phyloP scores from a whole-genome alignment of 2,797 vertebrate genomes.

The Pempheris klunzingeri region DNA sequence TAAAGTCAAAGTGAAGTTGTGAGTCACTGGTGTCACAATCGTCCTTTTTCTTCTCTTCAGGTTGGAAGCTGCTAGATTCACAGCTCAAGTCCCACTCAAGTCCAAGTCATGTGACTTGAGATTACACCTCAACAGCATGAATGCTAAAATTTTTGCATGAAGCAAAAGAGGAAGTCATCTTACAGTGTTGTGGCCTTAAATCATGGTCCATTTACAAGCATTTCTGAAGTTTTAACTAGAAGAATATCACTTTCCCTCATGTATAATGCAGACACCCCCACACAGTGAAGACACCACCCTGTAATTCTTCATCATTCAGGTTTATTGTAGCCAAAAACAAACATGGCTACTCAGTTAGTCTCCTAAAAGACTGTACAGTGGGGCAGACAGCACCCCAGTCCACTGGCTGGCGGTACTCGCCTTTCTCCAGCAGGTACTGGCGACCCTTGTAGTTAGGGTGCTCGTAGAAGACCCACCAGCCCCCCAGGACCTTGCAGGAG shows the following conservation, averaged over 20 bases:
- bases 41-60: neutral
- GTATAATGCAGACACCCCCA: neutral
- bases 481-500: constrained; percentile 89
- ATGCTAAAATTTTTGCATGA: neutral
- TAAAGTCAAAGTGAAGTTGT: too few relatives aligned
- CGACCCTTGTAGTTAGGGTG: constrained; percentile 88
- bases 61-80: neutral
- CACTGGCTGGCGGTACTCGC: constrained; percentile 86
- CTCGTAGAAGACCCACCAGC: constrained; percentile 90
- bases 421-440: constrained; percentile 89
- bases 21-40: too few relatives aligned
- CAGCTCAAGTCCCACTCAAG: too few relatives aligned
- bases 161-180: neutral
- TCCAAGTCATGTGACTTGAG: neutral
- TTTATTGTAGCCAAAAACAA: constrained; percentile 33
- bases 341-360: constrained; percentile 8
- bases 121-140: neutral
- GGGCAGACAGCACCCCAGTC: constrained; percentile 80
- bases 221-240: too few relatives aligned
- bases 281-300: constrained; percentile 9
- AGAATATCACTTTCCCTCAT: neutral
- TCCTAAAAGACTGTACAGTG: constrained; percentile 44
- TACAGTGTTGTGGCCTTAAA: too few relatives aligned
- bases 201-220: neutral
- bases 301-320: neutral